phyloP scores from a whole-genome alignment of 2,888 invertebrate genomes.

The Adelognathus sp. region DNA sequence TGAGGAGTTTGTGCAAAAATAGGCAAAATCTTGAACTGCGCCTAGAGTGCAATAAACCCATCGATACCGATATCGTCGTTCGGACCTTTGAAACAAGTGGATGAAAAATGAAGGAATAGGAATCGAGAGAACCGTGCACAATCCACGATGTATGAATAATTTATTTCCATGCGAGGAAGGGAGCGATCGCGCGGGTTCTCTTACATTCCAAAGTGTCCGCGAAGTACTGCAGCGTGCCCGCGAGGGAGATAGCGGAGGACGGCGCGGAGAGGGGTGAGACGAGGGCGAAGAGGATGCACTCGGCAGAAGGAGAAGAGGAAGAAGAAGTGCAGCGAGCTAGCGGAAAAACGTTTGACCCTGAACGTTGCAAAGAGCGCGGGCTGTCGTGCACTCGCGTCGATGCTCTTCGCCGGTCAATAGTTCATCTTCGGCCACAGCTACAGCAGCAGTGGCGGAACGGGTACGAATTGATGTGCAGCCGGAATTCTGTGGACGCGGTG shows the following conservation, averaged over 20 bases:
- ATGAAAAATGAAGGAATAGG: slow-evolving; percentile 60
- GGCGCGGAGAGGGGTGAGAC: not conserved
- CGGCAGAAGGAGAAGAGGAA: not conserved
- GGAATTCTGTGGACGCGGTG: slow-evolving; percentile 44
- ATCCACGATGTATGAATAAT: slow-evolving; percentile 49
- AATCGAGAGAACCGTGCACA: slow-evolving; percentile 26
- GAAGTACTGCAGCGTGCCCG: slow-evolving; percentile 23
- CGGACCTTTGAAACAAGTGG: slow-evolving; percentile 49
- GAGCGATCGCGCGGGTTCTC: not conserved
- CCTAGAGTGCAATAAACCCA: too few relatives aligned
- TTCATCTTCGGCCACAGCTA: too few relatives aligned
- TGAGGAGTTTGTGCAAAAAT: too few relatives aligned
- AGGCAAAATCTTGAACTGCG: too few relatives aligned
- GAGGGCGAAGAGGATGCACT: slow-evolving; percentile 10
- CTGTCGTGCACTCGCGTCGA: slow-evolving; percentile 30
- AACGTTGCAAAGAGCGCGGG: slow-evolving; percentile 19
- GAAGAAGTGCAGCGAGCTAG: not conserved
- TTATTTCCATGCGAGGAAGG: slow-evolving; percentile 25
- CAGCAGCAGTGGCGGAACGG: slow-evolving; percentile 18
- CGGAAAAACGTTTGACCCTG: slow-evolving; percentile 50
- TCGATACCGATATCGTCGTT: not conserved
- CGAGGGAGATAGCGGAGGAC: slow-evolving; percentile 14
- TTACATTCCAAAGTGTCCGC: slow-evolving; percentile 54
- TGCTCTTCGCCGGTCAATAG: slow-evolving; percentile 36
- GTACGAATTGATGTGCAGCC: slow-evolving; percentile 37